Conservation (phyloP, 2,888 invertebrate species). For the Charanyca ferruginea region DNA sequence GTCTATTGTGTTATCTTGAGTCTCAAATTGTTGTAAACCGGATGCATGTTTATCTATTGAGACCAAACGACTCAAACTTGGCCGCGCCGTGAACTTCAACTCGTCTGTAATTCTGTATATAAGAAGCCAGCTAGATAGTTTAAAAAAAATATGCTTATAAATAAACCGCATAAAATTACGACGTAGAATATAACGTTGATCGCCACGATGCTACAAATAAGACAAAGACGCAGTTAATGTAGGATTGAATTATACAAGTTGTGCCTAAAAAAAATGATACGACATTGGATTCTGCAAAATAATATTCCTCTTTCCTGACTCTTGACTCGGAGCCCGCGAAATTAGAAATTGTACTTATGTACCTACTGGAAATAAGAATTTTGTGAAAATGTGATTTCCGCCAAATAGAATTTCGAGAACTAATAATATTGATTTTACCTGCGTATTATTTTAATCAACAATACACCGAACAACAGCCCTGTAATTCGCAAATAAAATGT, state of each 20-base stretch:
- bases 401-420: too few species aligned
- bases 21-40: conserved; percentile 65
- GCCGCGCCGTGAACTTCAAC: conserved; percentile 74
- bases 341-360: too few species aligned
- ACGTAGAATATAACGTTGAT: conserved; percentile 23
- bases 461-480: too few species aligned
- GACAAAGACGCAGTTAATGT: conserved; percentile 12
- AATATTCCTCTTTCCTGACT: too few species aligned
- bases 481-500: not conserved
- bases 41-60: conserved; percentile 74
- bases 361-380: too few species aligned
- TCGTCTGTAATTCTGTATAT: conserved; percentile 34
- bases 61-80: conserved; percentile 56
- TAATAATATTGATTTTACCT: too few species aligned
- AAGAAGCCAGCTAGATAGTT: not conserved
- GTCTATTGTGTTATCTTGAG: conserved; percentile 40
- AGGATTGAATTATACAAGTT: not conserved
- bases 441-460: too few species aligned
- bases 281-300: too few species aligned
- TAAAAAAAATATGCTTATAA: conserved; percentile 27
- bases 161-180: conserved; percentile 34
- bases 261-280: too few species aligned
- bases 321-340: too few species aligned
- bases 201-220: conserved; percentile 8
- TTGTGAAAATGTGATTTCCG: too few species aligned